A percentile compares a stretch with the other conserved stretches of the same genome.
Conservation (phyloP, 2,797 vertebrate genomes). For the Anableps anableps region DNA sequence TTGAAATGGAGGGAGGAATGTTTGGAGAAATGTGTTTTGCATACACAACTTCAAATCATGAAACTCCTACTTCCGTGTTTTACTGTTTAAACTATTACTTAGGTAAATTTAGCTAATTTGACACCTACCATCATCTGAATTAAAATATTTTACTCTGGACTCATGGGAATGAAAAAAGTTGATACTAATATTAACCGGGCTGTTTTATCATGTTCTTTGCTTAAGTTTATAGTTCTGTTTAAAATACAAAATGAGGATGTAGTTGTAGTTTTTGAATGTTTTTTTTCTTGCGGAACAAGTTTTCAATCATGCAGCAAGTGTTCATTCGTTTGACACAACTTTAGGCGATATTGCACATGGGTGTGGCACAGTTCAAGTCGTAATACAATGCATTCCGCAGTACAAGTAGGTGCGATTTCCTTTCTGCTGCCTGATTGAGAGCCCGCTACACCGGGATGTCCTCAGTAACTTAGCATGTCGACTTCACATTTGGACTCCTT, state of each 20-base stretch:
- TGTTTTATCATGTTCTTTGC: not conserved
- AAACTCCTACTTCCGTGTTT: not conserved
- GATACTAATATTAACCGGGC: not conserved
- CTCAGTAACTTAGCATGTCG: constrained; percentile 29
- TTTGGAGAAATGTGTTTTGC: not conserved
- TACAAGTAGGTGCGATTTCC: not conserved
- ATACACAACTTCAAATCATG: not conserved
- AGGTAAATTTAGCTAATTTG: not conserved
- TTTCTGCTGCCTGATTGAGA: constrained; percentile 12
- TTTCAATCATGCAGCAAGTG: not conserved
- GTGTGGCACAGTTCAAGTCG: not conserved
- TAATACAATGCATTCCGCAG: not conserved
- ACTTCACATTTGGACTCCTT: constrained; percentile 52
- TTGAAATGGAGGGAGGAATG: not conserved
- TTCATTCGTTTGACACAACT: not conserved
- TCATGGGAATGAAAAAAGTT: not conserved
- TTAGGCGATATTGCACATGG: not conserved
- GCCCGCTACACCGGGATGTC: not conserved
- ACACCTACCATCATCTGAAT: not conserved
- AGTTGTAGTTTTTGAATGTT: too few species aligned
- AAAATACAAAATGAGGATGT: not conserved
- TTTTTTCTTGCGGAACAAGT: too few species aligned
- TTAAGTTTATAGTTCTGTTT: not conserved
- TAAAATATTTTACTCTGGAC: not conserved
- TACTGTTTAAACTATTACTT: not conserved